phyloP scores from a whole-genome alignment of 2,888 invertebrate genomes.

The Gari tellinella region DNA sequence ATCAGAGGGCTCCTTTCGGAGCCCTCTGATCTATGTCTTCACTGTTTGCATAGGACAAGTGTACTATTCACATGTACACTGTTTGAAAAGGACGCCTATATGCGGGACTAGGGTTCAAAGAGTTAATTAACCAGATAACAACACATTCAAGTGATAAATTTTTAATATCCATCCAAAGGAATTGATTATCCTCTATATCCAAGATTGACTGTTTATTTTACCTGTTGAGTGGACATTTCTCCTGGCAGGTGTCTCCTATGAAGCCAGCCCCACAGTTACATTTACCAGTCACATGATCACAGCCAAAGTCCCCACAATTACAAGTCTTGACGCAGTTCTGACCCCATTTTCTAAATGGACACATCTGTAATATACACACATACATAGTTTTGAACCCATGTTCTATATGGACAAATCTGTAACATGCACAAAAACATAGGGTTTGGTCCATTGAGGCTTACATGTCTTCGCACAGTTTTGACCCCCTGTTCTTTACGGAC shows the following conservation, averaged over 20 bases:
- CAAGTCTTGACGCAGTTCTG: constrained; percentile 55
- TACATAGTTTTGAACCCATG: constrained; percentile 48
- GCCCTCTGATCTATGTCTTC: no score
- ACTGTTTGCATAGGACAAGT: no score
- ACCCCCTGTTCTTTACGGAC: background rate
- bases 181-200: no score
- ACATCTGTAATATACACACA: constrained; percentile 42
- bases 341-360: constrained; percentile 63
- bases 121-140: no score
- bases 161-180: no score
- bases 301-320: constrained; percentile 68
- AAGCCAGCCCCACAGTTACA: constrained; percentile 81
- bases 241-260: constrained; percentile 50
- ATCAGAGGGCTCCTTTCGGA: no score
- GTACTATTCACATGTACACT: no score
- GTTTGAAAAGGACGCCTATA: no score
- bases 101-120: no score
- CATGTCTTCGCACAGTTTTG: background rate
- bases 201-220: no score
- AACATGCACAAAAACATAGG: constrained; percentile 1
- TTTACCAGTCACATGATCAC: constrained; percentile 82
- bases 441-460: background rate
- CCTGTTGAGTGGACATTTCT: constrained; percentile 30
- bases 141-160: no score
- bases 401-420: constrained; percentile 62